phyloP scores from a whole-genome alignment of 1,140 invertebrate genomes.

The Drosophila punjabiensis region DNA sequence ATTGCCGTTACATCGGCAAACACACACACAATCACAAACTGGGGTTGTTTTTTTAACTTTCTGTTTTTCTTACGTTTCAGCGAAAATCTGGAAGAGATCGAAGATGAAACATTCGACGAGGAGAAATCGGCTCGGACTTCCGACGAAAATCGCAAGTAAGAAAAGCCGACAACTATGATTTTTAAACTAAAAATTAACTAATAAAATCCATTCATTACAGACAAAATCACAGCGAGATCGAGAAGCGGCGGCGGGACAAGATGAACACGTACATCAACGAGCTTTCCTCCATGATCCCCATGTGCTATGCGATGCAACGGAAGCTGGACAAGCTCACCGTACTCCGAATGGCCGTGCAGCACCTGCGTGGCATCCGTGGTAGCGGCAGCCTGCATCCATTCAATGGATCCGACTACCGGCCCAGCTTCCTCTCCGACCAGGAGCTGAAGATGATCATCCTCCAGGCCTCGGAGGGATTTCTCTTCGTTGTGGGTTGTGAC shows the following conservation, averaged over 20 bases:
- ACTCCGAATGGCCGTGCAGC: slow-evolving; percentile 96
- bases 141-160: slow-evolving; percentile 90
- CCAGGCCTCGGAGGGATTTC: slow-evolving; percentile 95
- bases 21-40: neutral
- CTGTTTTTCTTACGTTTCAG: slow-evolving; percentile 85
- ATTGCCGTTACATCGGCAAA: slow-evolving; percentile 44
- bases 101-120: slow-evolving; percentile 88
- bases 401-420: slow-evolving; percentile 93
- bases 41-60: slow-evolving; percentile 53
- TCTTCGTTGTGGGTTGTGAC: slow-evolving; percentile 97
- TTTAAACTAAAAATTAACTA: neutral
- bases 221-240: slow-evolving; percentile 98
- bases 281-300: slow-evolving; percentile 95
- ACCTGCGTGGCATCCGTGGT: slow-evolving; percentile 93
- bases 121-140: slow-evolving; percentile 88
- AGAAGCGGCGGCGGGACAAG: slow-evolving; percentile 96
- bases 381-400: slow-evolving; percentile 90
- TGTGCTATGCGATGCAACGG: slow-evolving; percentile 96
- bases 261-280: slow-evolving; percentile 98
- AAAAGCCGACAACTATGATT: neutral
- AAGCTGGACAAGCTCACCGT: slow-evolving; percentile 98
- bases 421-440: slow-evolving; percentile 95
- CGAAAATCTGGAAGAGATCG: slow-evolving; percentile 87
- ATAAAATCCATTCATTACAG: slow-evolving; percentile 82
- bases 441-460: slow-evolving; percentile 93